Evolutionary conservation across 2,797 vertebrate species (phyloP), one percentile per base, ranked within the genome.

Genomic region (Coilia nasus): DNA sequence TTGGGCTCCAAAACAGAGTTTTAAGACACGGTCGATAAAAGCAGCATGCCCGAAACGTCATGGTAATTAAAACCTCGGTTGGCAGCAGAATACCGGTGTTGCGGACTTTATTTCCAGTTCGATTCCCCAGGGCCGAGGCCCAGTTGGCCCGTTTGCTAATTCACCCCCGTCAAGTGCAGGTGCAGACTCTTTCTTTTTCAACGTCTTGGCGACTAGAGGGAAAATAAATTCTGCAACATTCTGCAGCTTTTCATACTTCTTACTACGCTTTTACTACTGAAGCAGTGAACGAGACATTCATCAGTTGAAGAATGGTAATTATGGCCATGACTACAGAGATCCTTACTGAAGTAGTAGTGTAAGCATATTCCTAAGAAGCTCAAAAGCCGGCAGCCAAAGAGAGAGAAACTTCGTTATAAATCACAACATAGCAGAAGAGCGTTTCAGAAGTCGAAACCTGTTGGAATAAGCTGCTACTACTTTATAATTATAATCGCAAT

Each of bases 401-500:
- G 7, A 78, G 17, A 44, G 19, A 78, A 44, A 44, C 71, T 6
- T 78, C 31, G 15, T 78, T 41, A 44, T 44, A 78, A 7, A 44
- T 78, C 71, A 78, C 71, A 21, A 19, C 71, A 78, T 21, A 78
- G 31, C 71, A 44, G 31, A 78, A 25, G 71, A 78, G 6, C 6
- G 17, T 41, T 78, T 44, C 35, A 78, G 35, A 78, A 78, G 71
- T 19, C 35, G 35, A 82, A 82, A 82, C 56, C 23, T 82, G 81
- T 15, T 54, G 14, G 23, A 82, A 28, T 57, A 21, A 82, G 71
- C 31, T 82, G 81, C 46, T 82, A 82, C 81, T 54, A 82, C 81
- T 23, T 57, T 25, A 9, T 56, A 31, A 78, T 78, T 41, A 78
- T 19, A 44, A 78, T 78, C 15, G 28, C 64, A 31, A 78, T 67